Conservation (phyloP, 2,888 invertebrate genomes). For the Pharmacophagus antenor region DNA sequence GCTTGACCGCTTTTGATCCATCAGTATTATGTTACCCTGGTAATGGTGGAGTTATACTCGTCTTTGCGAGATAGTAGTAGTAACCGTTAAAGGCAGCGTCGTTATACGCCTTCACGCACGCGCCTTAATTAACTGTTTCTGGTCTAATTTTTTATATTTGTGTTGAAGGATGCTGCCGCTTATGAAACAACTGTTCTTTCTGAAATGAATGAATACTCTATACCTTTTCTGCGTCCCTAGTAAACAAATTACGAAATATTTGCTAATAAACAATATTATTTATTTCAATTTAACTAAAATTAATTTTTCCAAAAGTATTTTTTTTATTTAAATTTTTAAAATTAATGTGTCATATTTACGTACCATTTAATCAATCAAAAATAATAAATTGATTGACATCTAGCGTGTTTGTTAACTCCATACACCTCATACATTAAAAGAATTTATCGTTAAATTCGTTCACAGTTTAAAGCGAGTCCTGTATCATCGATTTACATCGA, state of each 20-base stretch:
- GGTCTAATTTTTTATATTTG: too few species aligned
- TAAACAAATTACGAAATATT: too few species aligned
- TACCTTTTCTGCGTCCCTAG: too few species aligned
- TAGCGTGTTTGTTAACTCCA: not conserved
- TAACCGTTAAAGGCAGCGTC: constrained; percentile 2
- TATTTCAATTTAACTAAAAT: too few species aligned
- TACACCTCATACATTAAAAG: constrained; percentile 5
- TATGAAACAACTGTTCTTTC: too few species aligned
- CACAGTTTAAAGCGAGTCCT: constrained; percentile 3
- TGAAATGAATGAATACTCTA: too few species aligned
- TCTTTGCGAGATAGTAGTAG: not conserved
- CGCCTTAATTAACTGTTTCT: constrained; percentile 5
- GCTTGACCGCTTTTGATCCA: constrained; percentile 5
- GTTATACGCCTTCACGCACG: constrained; percentile 7
- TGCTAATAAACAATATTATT: too few species aligned
- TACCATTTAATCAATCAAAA: not conserved
- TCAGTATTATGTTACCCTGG: constrained; percentile 15
- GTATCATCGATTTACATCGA: constrained; percentile 11
- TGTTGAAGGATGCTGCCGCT: too few species aligned
- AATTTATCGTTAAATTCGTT: constrained; percentile 11
- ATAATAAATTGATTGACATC: not conserved
- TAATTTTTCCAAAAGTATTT: too few species aligned
- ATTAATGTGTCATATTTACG: not conserved
- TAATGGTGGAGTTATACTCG: constrained; percentile 7
- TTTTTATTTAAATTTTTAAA: not conserved